phyloP scores from a whole-genome alignment of 23 tunicate species.

The Halocynthia roretzi region DNA sequence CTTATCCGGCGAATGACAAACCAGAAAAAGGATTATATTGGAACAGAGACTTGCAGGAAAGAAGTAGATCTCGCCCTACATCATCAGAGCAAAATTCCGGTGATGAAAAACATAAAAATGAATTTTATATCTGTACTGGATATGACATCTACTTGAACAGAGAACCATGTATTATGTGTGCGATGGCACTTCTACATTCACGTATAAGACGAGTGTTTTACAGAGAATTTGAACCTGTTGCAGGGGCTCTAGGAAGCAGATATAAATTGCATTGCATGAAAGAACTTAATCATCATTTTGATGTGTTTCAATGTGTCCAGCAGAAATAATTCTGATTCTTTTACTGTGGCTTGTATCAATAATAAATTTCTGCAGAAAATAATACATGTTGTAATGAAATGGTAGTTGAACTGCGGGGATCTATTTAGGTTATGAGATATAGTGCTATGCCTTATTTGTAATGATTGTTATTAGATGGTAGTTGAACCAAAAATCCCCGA shows the following conservation, averaged over 20 bases:
- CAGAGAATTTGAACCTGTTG: not conserved
- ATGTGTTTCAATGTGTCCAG: constrained; percentile 47
- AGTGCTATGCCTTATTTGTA: too few species aligned
- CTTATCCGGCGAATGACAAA: constrained; percentile 8
- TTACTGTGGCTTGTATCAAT: too few species aligned
- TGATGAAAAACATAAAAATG: not conserved
- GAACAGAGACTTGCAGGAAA: not conserved
- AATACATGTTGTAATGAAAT: too few species aligned
- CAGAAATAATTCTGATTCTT: too few species aligned
- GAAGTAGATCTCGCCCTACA: not conserved
- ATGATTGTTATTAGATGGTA: too few species aligned
- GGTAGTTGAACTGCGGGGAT: too few species aligned
- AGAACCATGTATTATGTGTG: constrained; percentile 93
- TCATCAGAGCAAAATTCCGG: not conserved
- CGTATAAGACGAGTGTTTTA: constrained; percentile 69
- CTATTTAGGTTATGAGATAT: too few species aligned
- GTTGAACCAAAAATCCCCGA: too few species aligned
- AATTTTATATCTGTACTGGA: constrained; percentile 66
- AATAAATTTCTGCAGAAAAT: too few species aligned
- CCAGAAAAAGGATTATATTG: not conserved
- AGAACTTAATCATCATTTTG: constrained; percentile 64
- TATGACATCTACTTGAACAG: constrained; percentile 43
- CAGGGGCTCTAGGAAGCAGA: constrained; percentile 66
- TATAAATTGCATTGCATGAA: constrained; percentile 71
- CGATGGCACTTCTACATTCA: constrained; percentile 89